Percentiles rank a stretch among this genome's conserved stretches.
phyloP scores from a whole-genome alignment of 2,888 invertebrate species.

The Xanthia icteritia region DNA sequence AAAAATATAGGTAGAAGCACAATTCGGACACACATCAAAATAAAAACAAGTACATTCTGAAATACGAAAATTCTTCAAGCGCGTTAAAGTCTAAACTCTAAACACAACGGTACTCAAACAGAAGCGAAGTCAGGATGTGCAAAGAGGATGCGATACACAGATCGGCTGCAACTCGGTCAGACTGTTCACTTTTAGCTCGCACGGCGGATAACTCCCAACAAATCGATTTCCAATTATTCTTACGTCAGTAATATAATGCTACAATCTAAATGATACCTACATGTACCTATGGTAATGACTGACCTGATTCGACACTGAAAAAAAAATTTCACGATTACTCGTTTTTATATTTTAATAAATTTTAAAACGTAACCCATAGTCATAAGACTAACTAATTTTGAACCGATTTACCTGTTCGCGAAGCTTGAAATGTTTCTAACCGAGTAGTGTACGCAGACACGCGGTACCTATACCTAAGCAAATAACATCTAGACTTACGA shows the following conservation, averaged over 20 bases:
- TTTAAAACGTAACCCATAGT: not conserved
- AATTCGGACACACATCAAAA: not conserved
- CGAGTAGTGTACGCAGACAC: not conserved
- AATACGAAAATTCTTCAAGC: not conserved
- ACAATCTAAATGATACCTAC: conserved; percentile 3
- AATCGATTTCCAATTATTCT: not conserved
- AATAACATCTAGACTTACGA: conserved; percentile 25
- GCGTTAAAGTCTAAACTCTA: conserved; percentile 2
- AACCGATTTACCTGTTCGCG: not conserved
- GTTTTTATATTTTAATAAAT: not conserved
- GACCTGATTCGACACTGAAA: conserved; percentile 9
- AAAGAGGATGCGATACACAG: conserved; percentile 1
- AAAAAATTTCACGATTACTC: not conserved
- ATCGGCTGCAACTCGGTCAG: conserved; percentile 14
- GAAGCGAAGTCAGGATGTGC: conserved; percentile 1
- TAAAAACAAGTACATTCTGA: conserved; percentile 7
- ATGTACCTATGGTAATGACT: not conserved
- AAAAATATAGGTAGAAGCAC: not conserved
- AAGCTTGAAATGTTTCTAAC: conserved; percentile 9
- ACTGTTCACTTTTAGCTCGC: not conserved
- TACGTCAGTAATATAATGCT: not conserved
- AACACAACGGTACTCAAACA: conserved; percentile 1
- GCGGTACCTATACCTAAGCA: not conserved
- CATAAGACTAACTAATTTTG: conserved; percentile 17
- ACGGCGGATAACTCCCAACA: too few relatives aligned